A percentile compares a stretch with the other conserved stretches of the same genome.
phyloP scores from a whole-genome alignment of 2,888 invertebrate genomes.

The Julus scandinavius region DNA sequence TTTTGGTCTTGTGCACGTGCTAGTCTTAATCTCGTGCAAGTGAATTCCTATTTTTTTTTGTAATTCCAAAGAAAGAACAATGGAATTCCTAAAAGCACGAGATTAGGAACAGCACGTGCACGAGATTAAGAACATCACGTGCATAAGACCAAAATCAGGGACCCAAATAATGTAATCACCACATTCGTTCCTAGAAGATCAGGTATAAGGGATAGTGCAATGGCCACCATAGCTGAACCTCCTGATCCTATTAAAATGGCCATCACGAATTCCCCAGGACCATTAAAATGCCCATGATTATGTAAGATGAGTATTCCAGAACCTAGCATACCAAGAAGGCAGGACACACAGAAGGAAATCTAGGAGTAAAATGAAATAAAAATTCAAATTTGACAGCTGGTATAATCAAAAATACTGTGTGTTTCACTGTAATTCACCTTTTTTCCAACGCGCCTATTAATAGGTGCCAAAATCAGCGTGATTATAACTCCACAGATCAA shows the following conservation, averaged over 20 bases:
- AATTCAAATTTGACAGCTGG: not conserved
- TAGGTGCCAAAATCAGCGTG: not conserved
- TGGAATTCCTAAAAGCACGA: too few relatives aligned
- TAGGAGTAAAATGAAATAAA: not conserved
- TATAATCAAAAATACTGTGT: not conserved
- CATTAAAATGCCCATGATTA: not conserved
- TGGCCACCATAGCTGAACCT: conserved; percentile 27
- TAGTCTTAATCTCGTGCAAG: not conserved
- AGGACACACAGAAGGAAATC: not conserved
- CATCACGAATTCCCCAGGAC: conserved; percentile 43
- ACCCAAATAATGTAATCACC: not conserved
- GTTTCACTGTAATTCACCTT: not conserved
- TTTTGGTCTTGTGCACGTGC: too few relatives aligned
- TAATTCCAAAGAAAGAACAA: too few relatives aligned
- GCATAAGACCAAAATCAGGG: too few relatives aligned
- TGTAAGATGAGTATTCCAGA: not conserved
- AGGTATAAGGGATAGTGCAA: conserved; percentile 35
- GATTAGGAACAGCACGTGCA: too few relatives aligned
- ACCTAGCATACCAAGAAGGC: not conserved
- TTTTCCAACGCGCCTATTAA: conserved; percentile 13
- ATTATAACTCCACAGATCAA: not conserved
- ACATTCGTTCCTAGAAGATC: conserved; percentile 48
- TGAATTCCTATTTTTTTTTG: not conserved
- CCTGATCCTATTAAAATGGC: conserved; percentile 25
- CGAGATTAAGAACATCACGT: not conserved